Evolutionary conservation across 2,888 invertebrate genomes (phyloP).

Genomic region (Leptinotarsa tumamoca): DNA sequence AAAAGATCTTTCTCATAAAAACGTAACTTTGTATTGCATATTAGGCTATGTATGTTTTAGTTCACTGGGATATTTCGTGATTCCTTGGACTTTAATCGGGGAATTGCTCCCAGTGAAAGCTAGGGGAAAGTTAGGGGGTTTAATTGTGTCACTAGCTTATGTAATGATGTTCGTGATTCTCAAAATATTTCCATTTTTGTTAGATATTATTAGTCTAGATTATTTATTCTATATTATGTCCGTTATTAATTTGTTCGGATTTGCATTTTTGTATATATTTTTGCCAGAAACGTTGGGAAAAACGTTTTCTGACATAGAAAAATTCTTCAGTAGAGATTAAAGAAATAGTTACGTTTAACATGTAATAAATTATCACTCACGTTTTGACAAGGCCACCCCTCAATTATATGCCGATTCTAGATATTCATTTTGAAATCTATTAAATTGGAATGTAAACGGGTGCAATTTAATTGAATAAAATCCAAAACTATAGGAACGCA

Average conservation of each 20-base stretch:
- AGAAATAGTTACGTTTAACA: background rate
- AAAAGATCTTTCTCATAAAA: conserved; percentile 57
- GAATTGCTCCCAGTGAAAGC: conserved; percentile 70
- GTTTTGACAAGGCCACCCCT: no score
- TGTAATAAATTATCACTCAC: no score
- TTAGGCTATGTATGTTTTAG: conserved; percentile 70
- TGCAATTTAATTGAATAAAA: no score
- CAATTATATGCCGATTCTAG: no score
- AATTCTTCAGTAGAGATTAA: conserved; percentile 59
- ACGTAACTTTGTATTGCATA: conserved; percentile 66
- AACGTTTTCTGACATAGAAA: conserved; percentile 70
- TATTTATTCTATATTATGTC: conserved; percentile 68
- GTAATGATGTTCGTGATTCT: conserved; percentile 69
- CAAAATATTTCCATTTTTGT: conserved; percentile 68
- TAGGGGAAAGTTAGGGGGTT: conserved; percentile 68
- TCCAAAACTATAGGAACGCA: no score
- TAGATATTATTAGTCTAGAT: conserved; percentile 64
- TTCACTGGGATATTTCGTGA: conserved; percentile 69
- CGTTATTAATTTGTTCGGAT: conserved; percentile 65
- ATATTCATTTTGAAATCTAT: no score
- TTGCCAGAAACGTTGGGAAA: conserved; percentile 73
- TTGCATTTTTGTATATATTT: conserved; percentile 67
- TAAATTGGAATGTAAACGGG: no score
- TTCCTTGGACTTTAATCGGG: conserved; percentile 72
- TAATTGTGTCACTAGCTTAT: conserved; percentile 69